Percentiles rank a stretch among this genome's conserved stretches.
Evolutionary conservation across 2,113 vertebrate genomes (phyloP).

Genomic region (Climacteris rufus): DNA sequence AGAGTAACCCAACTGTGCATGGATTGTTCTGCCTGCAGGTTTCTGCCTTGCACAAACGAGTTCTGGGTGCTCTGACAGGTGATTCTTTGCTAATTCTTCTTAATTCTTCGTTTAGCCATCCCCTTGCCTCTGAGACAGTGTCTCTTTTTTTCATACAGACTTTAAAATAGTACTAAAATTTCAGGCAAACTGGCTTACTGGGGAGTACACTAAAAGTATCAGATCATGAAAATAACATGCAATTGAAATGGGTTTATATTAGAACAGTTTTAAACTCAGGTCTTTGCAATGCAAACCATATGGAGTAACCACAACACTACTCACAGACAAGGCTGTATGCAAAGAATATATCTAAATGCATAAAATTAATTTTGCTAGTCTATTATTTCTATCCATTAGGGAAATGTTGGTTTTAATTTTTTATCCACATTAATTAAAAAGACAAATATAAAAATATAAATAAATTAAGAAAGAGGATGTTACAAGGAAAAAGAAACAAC

Average conservation of each 20-base stretch:
- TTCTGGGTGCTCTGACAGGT: neutral
- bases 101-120: neutral
- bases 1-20: neutral
- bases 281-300: neutral
- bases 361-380: neutral
- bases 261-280: neutral
- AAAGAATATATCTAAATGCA: neutral
- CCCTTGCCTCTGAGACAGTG: neutral
- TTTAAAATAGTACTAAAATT: neutral
- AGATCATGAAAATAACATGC: neutral
- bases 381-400: neutral
- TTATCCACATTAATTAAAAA: neutral
- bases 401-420: neutral
- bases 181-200: neutral
- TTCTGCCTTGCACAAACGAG: neutral
- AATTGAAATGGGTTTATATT: neutral
- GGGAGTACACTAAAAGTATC: neutral
- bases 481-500: neutral
- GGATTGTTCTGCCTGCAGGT: neutral
- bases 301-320: neutral
- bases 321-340: neutral
- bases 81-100: neutral
- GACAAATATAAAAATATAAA: neutral
- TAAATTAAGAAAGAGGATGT: neutral
- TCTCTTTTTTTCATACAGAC: neutral